phyloP scores from a whole-genome alignment of 2,888 invertebrate species.

The Drosophila kuntzei region DNA sequence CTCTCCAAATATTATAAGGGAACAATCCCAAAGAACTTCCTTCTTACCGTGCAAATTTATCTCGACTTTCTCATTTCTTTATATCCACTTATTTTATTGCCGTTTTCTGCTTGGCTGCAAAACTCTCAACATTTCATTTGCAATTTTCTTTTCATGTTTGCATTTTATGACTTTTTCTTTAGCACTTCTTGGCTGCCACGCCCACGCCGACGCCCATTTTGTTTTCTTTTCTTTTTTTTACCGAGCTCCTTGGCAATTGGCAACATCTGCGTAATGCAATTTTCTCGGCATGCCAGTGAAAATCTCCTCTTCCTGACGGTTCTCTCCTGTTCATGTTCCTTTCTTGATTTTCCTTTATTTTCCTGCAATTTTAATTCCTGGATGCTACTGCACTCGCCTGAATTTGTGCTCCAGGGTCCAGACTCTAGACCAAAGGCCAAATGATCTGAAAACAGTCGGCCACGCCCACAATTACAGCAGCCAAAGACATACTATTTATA shows the following conservation, averaged over 20 bases:
- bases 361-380: constrained; percentile 51
- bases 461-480: constrained; percentile 44
- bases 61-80: constrained; percentile 40
- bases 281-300: constrained; percentile 60
- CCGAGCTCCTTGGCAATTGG: constrained; percentile 56
- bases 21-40: constrained; percentile 4
- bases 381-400: constrained; percentile 46
- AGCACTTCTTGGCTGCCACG: constrained; percentile 53
- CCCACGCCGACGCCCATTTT: constrained; percentile 28
- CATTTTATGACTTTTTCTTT: constrained; percentile 77
- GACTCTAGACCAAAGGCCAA: constrained; percentile 15
- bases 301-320: constrained; percentile 48
- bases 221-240: not conserved
- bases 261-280: constrained; percentile 81
- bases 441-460: constrained; percentile 41
- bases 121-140: constrained; percentile 72
- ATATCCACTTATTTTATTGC: constrained; percentile 56
- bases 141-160: constrained; percentile 72
- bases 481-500: constrained; percentile 2
- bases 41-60: constrained; percentile 11
- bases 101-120: constrained; percentile 36
- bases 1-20: not conserved
- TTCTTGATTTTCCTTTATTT: constrained; percentile 24
- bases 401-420: too few species aligned
- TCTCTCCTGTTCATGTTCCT: not conserved